Evolutionary conservation across 2,888 invertebrate genomes (phyloP), one percentile per base, ranked within the genome.

Genomic region (Allophyes oxyacanthae): DNA sequence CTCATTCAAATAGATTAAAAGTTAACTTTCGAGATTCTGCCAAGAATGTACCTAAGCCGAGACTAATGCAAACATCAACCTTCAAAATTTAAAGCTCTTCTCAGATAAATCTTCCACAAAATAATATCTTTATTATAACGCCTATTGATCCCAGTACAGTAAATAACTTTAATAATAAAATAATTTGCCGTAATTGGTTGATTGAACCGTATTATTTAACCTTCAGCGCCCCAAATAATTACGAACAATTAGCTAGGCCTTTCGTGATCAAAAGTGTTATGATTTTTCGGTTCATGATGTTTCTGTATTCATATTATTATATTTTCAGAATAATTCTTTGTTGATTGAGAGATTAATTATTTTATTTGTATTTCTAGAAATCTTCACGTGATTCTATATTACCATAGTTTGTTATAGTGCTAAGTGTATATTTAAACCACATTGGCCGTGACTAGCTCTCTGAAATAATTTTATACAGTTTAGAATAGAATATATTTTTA

Each of bases 211-310:
- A 44, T 32, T 25, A 7, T 37, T 44, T 6, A 60, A 42, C 68
- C 72, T 71, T 69, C 69, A 61, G 54, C 51, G 64, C 50, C 48
- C 64, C 7, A 11, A 36, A 44, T 64, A 66, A 54, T 53, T 25
- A 53, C 34, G n/a, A 44, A 7, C n/a, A 11, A 70, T 64, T 58
- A 51, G 4, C 34, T 14, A 48, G n/a, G 1, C n/a, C 26, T 46
- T 13, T 48, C 43, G 58, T 64, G 64, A 34, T 7, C 4, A 26
- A 33, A 67, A 55, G 51, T 65, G 40, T 51, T 68, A 48, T 25
- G 10, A 28, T 41, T 63, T 50, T 30, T 41, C 7, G 46, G 8
- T 42, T 41, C 9, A 55, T 38, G 50, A 34, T 50, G 38, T 30
- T 64, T 42, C 11, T 13, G 14, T 26, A 13, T 26, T 20, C 20